These are phyloP conservation scores for Lasiommata megera DNA, from an alignment of 2,888 invertebrate species.

Conservation along the genomic window DNA sequence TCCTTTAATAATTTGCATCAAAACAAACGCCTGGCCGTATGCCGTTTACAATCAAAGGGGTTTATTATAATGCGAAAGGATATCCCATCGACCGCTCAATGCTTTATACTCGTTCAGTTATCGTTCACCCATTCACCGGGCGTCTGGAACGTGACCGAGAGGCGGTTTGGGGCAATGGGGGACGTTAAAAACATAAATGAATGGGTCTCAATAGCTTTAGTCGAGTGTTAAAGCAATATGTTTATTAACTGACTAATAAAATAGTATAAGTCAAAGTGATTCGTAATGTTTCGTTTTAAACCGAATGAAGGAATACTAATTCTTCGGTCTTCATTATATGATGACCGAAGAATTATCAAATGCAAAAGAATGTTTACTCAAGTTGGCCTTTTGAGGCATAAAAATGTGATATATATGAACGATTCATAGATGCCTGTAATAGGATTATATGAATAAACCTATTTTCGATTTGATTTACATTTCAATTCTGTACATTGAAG, in stretches of 20 bases:
- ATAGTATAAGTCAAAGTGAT: no score
- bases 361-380: no score
- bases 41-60: slow-evolving; percentile 18
- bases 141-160: slow-evolving; percentile 29
- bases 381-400: no score
- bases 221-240: slow-evolving; percentile 1
- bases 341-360: no score
- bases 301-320: no score
- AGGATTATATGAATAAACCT: no score
- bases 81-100: slow-evolving; percentile 12
- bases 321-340: no score
- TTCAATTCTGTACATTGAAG: no score
- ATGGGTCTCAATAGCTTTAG: background rate
- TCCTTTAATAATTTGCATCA: background rate
- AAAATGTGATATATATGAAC: no score
- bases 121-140: slow-evolving; percentile 18
- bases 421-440: no score
- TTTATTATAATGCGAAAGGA: slow-evolving; percentile 17
- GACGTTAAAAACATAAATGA: background rate
- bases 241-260: background rate
- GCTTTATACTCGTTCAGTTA: slow-evolving; percentile 15
- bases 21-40: slow-evolving; percentile 19
- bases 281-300: no score
- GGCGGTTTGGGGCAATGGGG: slow-evolving; percentile 15
- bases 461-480: no score